Evolutionary conservation across 1,140 invertebrate species (phyloP), one percentile per base, ranked within the genome.

Genomic region (Steinernema feltiae): DNA sequence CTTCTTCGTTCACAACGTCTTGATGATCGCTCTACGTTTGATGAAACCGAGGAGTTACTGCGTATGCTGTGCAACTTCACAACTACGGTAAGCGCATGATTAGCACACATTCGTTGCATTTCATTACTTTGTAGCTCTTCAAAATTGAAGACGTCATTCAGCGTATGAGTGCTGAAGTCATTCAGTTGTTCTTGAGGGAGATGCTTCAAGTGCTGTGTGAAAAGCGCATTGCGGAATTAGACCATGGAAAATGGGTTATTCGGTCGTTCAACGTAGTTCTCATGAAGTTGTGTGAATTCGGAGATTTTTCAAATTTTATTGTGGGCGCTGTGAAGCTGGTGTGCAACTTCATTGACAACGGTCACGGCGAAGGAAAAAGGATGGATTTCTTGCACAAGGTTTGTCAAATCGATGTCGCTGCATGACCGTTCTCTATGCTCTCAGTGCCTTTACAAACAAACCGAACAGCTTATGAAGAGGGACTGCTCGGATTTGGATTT

Each of bases 361-460:
- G 30, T 7, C 30, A 32, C 31, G 21, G 31, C 17, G 41, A 48
- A 7, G 70, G 41, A 32, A 35, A 31, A n/a, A 12, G 15, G 7
- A 71, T 71, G 31, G 70, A 71, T n/a, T 48, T 71, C 41, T 31
- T 71, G 31, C 70, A 71, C 24, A 71, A 71, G 70, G 70, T 27
- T 32, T 73, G 70, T 75, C n/a, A n/a, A n/a, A n/a, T 15, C 21
- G 71, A 21, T 72, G 63, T 24, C 70, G 32, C 17, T n/a, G 71
- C 1, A 48, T 29, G 1, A 18, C 35, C n/a, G 29, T 73, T 21
- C 72, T 35, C 2, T 21, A 48, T 7, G 3, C 48, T 30, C 71
- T 73, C 21, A 74, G 73, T 73, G 73, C 30, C 12, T 74, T 15
- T 74, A 71, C 48, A 74, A 72, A 21, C 53, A 63, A 27, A 63